A percentile compares a stretch with the other conserved stretches of the same genome.
phyloP scores from a whole-genome alignment of 2,888 invertebrate species.

The Didymodactylos carnosus region DNA sequence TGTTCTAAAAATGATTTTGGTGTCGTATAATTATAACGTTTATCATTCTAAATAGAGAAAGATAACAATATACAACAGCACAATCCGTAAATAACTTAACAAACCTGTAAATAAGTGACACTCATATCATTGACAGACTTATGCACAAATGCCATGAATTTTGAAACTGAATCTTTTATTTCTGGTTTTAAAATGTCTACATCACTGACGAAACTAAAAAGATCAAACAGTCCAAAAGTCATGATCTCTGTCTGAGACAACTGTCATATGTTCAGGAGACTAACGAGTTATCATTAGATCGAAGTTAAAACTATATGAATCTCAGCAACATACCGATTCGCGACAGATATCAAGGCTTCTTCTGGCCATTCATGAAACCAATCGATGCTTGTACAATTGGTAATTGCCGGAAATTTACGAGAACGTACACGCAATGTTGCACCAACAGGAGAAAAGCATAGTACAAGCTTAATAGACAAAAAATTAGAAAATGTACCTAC shows the following conservation, averaged over 20 bases:
- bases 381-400: conserved; percentile 80
- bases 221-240: too few relatives aligned
- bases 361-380: conserved; percentile 99
- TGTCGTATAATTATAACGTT: conserved; percentile 85
- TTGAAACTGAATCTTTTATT: conserved; percentile 61
- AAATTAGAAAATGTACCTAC: conserved; percentile 24
- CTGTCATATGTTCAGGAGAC: too few relatives aligned
- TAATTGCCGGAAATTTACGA: conserved; percentile 81
- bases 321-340: conserved; percentile 65
- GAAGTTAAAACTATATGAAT: too few relatives aligned
- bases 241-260: not conserved
- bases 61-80: too few relatives aligned
- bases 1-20: conserved; percentile 89
- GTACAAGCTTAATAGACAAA: conserved; percentile 44
- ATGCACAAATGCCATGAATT: conserved; percentile 84
- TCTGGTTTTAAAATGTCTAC: conserved; percentile 38
- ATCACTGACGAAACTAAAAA: not conserved
- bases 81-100: not conserved
- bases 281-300: too few relatives aligned
- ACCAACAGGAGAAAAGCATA: conserved; percentile 90
- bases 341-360: conserved; percentile 73
- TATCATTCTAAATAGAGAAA: conserved; percentile 47
- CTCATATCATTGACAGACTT: conserved; percentile 76
- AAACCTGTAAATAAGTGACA: conserved; percentile 52
- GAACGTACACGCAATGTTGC: conserved; percentile 70